Base-by-base conservation (phyloP, 2,888 invertebrate genomes). In the Bibio marci region DNA sequence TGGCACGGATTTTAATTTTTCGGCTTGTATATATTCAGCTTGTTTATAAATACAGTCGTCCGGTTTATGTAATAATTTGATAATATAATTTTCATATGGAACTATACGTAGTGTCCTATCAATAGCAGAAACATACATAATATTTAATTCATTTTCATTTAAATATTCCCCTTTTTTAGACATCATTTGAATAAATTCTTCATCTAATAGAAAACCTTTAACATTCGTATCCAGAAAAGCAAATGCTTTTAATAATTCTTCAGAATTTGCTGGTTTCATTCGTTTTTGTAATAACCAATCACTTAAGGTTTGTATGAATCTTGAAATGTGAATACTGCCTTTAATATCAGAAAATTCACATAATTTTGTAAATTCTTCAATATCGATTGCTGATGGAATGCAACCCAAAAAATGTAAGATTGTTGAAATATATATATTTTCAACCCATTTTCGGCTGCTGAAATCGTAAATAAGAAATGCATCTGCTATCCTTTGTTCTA, bases 131-230 rank as follows among this genome's bases (percentile, higher is more conserved):
- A 18, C 26, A 37, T 34, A 15, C 30, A 45, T 35, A 31, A 32
- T 35, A 36, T 38, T 43, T 48, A 22, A 38, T 48, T 50, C 42
- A 14, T 45, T 45, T 5, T 48, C 31, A 43, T 47, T 18, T 30
- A 42, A 17, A 30, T n/a, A 28, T 25, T 41, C 33, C 8, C 33
- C 35, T 28, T 19, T 22, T 15, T 30, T 18, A 13, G 6, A 37
- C 30, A 40, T 39, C 7, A 36, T n/a, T 17, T 35, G 22, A 4
- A 39, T 8, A 12, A 41, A 38, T 35, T 15, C 27, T 18, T 28
- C 25, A 17, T 32, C 33, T 2, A n/a, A 11, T 3, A 41, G 32
- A 18, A 17, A 41, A 6, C 41, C 41, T 19, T 30, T 19, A 11
- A 30, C 13, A 10, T 35, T 19, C 7, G 35, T 12, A 32, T 41